Evolutionary conservation across 1,140 invertebrate genomes (phyloP).

Genomic region (Mizuhopecten yessoensis): DNA sequence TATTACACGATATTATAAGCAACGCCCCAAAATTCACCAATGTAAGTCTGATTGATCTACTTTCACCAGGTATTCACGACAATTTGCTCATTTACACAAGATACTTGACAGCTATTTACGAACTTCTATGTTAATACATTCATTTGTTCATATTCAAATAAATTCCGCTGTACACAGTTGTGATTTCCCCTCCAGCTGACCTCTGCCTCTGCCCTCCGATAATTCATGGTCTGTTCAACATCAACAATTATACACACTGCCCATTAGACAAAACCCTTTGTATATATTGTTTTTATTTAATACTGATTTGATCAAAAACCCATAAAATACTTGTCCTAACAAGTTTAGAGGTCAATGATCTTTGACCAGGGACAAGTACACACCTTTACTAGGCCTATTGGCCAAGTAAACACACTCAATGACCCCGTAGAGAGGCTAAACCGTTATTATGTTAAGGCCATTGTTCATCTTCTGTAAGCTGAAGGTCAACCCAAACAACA

Average conservation of each 20-base stretch:
- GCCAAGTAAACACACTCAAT: not conserved
- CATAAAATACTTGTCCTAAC: not conserved
- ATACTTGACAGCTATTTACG: too few relatives aligned
- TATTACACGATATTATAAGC: too few relatives aligned
- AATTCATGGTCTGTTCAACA: slow-evolving; percentile 5
- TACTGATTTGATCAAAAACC: not conserved
- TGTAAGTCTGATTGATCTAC: too few relatives aligned
- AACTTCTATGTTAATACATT: too few relatives aligned
- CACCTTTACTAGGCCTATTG: slow-evolving; percentile 9
- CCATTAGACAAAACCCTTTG: not conserved
- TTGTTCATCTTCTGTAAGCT: not conserved
- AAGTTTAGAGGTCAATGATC: slow-evolving; percentile 24
- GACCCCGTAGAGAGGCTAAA: not conserved
- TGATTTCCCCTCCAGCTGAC: not conserved
- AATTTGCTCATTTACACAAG: too few relatives aligned
- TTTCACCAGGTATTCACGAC: too few relatives aligned
- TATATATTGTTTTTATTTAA: slow-evolving; percentile 18
- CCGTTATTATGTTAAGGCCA: not conserved
- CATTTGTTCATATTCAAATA: too few relatives aligned
- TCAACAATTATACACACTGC: not conserved
- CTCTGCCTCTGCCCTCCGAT: not conserved
- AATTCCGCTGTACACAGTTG: not conserved
- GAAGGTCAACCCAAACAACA: not conserved
- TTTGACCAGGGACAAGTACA: not conserved
- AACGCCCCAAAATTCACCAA: too few relatives aligned